phyloP scores from a whole-genome alignment of 2,888 invertebrate genomes.

The Odontocolon sp. region DNA sequence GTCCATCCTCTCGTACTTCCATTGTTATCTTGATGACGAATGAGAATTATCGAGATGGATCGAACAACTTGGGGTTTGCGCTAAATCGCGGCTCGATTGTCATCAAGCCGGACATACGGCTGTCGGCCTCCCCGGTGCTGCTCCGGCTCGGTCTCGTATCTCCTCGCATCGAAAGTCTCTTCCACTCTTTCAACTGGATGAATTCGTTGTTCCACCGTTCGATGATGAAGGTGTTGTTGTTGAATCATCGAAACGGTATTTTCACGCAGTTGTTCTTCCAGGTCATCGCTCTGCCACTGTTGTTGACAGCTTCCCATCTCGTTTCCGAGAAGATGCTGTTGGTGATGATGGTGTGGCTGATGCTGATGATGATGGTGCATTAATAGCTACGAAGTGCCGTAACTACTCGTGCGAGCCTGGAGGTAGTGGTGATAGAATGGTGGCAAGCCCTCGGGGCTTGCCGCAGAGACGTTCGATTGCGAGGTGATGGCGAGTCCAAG shows the following conservation, averaged over 20 bases:
- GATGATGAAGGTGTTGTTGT: slow-evolving; percentile 46
- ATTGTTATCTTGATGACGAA: neutral
- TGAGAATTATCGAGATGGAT: slow-evolving; percentile 36
- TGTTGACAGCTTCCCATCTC: slow-evolving; percentile 41
- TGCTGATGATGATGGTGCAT: slow-evolving; percentile 62
- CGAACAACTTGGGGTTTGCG: slow-evolving; percentile 49
- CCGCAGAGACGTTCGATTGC: slow-evolving; percentile 71
- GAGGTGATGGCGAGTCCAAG: slow-evolving; percentile 79
- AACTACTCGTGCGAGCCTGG: slow-evolving; percentile 77
- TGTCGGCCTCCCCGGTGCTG: slow-evolving; percentile 73
- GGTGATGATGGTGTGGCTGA: slow-evolving; percentile 44
- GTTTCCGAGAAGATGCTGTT: slow-evolving; percentile 22
- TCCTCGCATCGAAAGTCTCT: slow-evolving; percentile 62
- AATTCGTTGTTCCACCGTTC: slow-evolving; percentile 44
- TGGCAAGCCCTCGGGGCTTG: slow-evolving; percentile 72
- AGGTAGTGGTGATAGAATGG: slow-evolving; percentile 80
- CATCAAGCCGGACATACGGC: slow-evolving; percentile 61
- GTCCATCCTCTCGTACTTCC: slow-evolving; percentile 18
- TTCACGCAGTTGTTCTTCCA: slow-evolving; percentile 53
- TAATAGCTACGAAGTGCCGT: slow-evolving; percentile 76
- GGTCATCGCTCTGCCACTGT: slow-evolving; percentile 53
- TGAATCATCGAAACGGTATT: slow-evolving; percentile 53
- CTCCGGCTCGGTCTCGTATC: slow-evolving; percentile 70
- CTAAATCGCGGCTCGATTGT: slow-evolving; percentile 59
- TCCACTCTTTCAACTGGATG: slow-evolving; percentile 50